Base-by-base conservation (phyloP, 2,797 vertebrate species). In the Siniperca undulata region DNA sequence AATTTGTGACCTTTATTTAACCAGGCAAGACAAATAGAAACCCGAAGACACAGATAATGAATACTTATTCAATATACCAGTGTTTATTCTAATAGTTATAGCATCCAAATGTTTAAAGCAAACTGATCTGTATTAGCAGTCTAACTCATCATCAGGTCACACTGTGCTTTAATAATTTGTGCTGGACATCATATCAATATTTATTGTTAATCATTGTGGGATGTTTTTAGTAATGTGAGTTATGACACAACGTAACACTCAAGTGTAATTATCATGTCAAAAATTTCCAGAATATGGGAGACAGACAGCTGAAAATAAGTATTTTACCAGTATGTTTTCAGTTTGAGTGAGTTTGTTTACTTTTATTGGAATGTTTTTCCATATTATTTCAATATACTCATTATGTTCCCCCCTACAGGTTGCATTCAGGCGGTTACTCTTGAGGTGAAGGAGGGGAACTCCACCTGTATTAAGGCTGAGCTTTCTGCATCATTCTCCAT, bases 401-500 rank as follows among this genome's bases (percentile, higher is more conserved):
- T 73, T 13, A 2, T 73, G 22, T 65, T 62, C 5, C 74, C 24
- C 34, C 61, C 61, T 75, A 1, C 90, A 97, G 96, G 93, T 55
- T 87, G 66, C n/a, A 38, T 89, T 5, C 94, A 94, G 46, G 95
- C 95, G 3, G 83, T 96, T 17, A 91, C 81, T 8, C 96, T 99
- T n/a, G 96, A 97, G 81, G 97, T 99, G 89, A 96, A 74, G 6
- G 90, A 97, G 17, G 80, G 80, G 44, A 96, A 93, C 68, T 94
- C 94, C 13, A 93, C 94, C 59, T 99, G 98, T 85, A 96, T 99
- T 70, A 95, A 97, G 70, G 97, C 97, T 7, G 82, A 97, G 82
- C 94, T 99, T 79, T 96, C 96, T 1, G 97, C 95, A 13, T 70
- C 77, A 27, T 96, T 99, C 92, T 88, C 83, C 72, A 95, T 97